Evolutionary conservation across 2,797 vertebrate genomes (phyloP).

Genomic region (Gastrophryne carolinensis): DNA sequence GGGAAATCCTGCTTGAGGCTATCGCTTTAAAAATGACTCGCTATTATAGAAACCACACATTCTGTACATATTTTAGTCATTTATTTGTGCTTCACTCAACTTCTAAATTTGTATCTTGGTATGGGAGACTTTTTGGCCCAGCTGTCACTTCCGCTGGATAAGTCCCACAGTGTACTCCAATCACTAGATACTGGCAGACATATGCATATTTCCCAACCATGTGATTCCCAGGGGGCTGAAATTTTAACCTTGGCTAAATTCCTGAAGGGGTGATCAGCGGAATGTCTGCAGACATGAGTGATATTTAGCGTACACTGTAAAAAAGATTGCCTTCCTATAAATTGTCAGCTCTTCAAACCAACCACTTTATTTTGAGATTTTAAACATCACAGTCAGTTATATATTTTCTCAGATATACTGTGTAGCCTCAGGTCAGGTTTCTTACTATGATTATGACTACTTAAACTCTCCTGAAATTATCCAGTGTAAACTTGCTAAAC

Average conservation of each 20-base stretch:
- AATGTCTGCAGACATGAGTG: constrained; percentile 40
- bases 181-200: constrained; percentile 46
- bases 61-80: constrained; percentile 27
- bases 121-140: constrained; percentile 48
- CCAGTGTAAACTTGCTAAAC: not conserved
- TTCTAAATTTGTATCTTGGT: constrained; percentile 45
- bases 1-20: not conserved
- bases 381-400: not conserved
- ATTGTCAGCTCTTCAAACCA: not conserved
- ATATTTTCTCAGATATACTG: not conserved
- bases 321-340: constrained; percentile 23
- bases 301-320: constrained; percentile 17
- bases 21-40: not conserved
- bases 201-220: constrained; percentile 46
- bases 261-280: constrained; percentile 34
- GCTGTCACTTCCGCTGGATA: constrained; percentile 39
- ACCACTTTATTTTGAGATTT: not conserved
- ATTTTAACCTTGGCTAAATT: constrained; percentile 39
- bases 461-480: not conserved
- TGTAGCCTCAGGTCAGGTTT: not conserved
- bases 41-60: constrained; percentile 25
- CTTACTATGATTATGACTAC: not conserved
- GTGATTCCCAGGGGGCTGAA: constrained; percentile 43
- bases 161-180: constrained; percentile 45
- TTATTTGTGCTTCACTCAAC: constrained; percentile 37